phyloP scores from a whole-genome alignment of 2,888 invertebrate species.

The Tromatobia lineatoria region DNA sequence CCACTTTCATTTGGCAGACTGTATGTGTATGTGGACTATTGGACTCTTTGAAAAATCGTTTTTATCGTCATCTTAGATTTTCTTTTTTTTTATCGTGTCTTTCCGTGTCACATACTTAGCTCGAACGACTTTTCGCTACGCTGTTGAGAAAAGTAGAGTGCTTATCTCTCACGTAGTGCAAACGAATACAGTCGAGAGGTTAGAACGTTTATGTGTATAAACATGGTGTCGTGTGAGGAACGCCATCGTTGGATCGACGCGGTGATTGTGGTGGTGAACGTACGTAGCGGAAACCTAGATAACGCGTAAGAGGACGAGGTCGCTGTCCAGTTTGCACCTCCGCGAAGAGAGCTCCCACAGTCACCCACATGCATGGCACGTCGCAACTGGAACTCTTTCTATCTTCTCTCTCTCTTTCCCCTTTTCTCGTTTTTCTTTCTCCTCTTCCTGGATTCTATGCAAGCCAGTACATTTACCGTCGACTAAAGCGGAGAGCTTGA shows the following conservation, averaged over 20 bases:
- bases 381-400: slow-evolving; percentile 61
- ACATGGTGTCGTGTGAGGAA: not conserved
- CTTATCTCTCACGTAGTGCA: slow-evolving; percentile 22
- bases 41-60: not conserved
- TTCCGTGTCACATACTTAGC: not conserved
- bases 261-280: slow-evolving; percentile 27
- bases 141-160: not conserved
- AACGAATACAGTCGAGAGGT: slow-evolving; percentile 20
- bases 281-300: slow-evolving; percentile 57
- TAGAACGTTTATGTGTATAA: not conserved
- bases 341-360: slow-evolving; percentile 58
- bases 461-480: not conserved
- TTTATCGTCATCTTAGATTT: not conserved
- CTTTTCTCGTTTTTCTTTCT: not conserved
- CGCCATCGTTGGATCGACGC: not conserved
- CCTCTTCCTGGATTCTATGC: not conserved
- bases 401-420: not conserved
- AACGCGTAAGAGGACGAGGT: slow-evolving; percentile 62
- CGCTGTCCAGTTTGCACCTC: slow-evolving; percentile 64
- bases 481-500: slow-evolving; percentile 5
- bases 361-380: slow-evolving; percentile 70
- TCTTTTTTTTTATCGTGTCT: not conserved
- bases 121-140: not conserved
- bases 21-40: not conserved
- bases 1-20: too few relatives aligned